Evolutionary conservation across 1,140 invertebrate genomes (phyloP).

Genomic region (Drosophila setifemur): DNA sequence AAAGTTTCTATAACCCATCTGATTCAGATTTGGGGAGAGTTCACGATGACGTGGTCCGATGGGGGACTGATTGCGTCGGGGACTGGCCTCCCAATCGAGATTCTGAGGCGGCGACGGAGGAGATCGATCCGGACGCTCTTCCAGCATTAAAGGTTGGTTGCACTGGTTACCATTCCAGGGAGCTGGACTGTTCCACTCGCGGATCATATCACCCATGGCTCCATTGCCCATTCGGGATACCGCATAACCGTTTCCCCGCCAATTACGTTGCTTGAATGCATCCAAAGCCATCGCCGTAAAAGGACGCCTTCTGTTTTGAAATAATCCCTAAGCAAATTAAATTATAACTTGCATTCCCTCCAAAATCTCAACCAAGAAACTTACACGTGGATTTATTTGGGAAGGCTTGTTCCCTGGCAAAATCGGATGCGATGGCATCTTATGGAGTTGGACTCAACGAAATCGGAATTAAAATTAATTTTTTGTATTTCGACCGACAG

Average conservation of each 20-base stretch:
- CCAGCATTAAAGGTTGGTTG: neutral
- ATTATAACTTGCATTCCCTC: too few relatives aligned
- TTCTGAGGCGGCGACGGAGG: conserved; percentile 1
- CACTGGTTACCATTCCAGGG: neutral
- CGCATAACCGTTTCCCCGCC: too few relatives aligned
- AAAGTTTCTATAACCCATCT: neutral
- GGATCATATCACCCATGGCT: neutral
- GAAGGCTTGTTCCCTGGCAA: too few relatives aligned
- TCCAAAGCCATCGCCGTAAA: too few relatives aligned
- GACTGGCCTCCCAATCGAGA: neutral
- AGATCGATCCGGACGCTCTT: neutral
- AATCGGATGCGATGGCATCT: neutral
- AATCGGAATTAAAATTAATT: too few relatives aligned
- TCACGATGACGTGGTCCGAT: neutral
- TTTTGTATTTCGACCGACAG: too few relatives aligned
- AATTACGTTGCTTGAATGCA: too few relatives aligned
- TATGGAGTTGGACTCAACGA: too few relatives aligned
- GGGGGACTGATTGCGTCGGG: neutral
- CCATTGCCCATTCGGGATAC: too few relatives aligned
- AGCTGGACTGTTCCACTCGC: neutral
- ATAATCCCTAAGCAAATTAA: too few relatives aligned
- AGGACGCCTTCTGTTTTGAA: too few relatives aligned
- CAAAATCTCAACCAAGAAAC: neutral
- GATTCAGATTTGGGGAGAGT: neutral
- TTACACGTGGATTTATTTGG: neutral